Evolutionary conservation across 2,888 invertebrate species (phyloP).

Genomic region (Epinotia brunnichana): DNA sequence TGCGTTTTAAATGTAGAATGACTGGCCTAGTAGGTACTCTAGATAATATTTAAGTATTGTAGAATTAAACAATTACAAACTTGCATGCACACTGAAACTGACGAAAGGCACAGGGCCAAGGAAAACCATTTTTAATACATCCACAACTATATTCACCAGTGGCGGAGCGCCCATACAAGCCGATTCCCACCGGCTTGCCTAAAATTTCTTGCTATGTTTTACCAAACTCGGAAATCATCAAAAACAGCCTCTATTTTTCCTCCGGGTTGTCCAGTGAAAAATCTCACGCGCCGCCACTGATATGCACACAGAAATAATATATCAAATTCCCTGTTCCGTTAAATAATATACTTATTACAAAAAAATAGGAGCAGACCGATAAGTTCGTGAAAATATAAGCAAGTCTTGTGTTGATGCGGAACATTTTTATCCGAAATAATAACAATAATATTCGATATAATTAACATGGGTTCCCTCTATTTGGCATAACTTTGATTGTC

Average conservation of each 20-base stretch:
- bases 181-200: too few species aligned
- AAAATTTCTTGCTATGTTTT: too few species aligned
- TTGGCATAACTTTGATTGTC: too few species aligned
- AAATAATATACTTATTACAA: background rate
- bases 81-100: background rate
- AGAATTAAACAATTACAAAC: background rate
- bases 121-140: background rate
- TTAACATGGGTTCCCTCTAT: too few species aligned
- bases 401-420: background rate
- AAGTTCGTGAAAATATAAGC: background rate
- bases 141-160: background rate
- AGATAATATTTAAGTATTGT: background rate
- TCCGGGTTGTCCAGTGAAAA: too few species aligned
- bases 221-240: too few species aligned
- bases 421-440: background rate
- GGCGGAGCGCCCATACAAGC: too few species aligned
- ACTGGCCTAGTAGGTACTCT: constrained; percentile 3
- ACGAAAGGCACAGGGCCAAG: constrained; percentile 2
- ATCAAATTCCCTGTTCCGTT: background rate
- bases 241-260: too few species aligned
- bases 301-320: background rate
- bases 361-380: background rate
- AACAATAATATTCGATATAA: background rate
- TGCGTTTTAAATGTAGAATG: too few species aligned
- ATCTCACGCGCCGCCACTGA: too few species aligned